Conservation (phyloP, 2,888 invertebrate genomes). For the Tiphia femorata region DNA sequence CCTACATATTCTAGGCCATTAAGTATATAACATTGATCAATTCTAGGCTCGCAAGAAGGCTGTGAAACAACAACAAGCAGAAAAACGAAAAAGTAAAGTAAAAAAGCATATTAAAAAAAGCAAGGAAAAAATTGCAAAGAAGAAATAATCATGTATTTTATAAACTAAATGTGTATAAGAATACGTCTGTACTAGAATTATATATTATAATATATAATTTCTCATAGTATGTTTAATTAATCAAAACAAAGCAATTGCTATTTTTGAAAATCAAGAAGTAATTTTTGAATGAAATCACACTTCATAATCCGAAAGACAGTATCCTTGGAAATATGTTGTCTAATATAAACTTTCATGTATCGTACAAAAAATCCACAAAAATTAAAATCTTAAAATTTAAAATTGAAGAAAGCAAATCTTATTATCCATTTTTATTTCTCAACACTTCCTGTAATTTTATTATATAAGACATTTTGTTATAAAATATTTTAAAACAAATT, state of each 20-base stretch:
- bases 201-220: background rate
- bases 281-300: no score
- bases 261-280: background rate
- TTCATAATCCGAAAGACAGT: no score
- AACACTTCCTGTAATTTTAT: no score
- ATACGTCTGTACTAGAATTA: background rate
- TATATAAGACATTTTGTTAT: no score
- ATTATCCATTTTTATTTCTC: no score
- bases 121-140: constrained; percentile 74
- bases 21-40: constrained; percentile 1
- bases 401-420: no score
- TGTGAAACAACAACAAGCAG: constrained; percentile 89
- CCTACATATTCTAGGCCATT: background rate
- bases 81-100: constrained; percentile 88
- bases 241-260: no score
- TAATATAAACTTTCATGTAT: no score
- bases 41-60: constrained; percentile 83
- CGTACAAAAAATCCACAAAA: no score
- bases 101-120: constrained; percentile 95
- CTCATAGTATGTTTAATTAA: background rate
- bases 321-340: no score
- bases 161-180: background rate
- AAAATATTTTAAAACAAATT: no score
- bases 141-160: constrained; percentile 42
- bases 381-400: no score